phyloP scores from a whole-genome alignment of 2,113 vertebrate genomes.

The Protobothrops flavoviridis region DNA sequence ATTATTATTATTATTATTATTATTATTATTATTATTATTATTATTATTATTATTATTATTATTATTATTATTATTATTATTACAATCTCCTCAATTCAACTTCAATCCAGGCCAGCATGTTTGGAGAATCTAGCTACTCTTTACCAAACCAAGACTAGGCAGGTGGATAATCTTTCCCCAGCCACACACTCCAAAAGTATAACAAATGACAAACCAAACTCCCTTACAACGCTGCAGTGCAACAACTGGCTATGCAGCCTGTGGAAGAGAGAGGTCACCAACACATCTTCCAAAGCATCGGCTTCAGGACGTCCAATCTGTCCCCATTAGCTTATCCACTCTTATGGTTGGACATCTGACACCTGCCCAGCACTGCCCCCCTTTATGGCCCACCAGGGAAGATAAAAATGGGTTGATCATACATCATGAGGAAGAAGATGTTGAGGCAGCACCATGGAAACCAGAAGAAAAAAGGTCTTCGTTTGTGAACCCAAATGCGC shows the following conservation, averaged over 20 bases:
- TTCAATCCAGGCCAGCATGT: neutral
- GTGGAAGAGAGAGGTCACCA: neutral
- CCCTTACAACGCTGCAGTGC: neutral
- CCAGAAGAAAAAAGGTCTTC: neutral
- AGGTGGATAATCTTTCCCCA: neutral
- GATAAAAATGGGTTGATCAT: neutral
- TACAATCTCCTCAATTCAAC: neutral
- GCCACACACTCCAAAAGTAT: fast-evolving
- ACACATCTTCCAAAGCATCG: neutral
- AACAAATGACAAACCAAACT: neutral
- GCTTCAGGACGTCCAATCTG: neutral
- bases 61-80: too few relatives aligned
- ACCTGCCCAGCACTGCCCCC: neutral
- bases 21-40: too few relatives aligned
- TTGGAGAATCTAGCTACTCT: neutral
- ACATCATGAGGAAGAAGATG: neutral
- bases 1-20: too few relatives aligned
- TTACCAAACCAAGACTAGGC: neutral
- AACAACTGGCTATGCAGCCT: neutral
- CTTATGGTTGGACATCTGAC: neutral
- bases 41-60: too few relatives aligned
- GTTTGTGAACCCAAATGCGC: neutral
- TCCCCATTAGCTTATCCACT: neutral
- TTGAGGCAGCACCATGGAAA: too few relatives aligned
- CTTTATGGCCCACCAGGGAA: neutral